Evolutionary conservation across 1,140 invertebrate genomes (phyloP), one percentile per base, ranked within the genome.

Genomic region (Calephelis nemesis): DNA sequence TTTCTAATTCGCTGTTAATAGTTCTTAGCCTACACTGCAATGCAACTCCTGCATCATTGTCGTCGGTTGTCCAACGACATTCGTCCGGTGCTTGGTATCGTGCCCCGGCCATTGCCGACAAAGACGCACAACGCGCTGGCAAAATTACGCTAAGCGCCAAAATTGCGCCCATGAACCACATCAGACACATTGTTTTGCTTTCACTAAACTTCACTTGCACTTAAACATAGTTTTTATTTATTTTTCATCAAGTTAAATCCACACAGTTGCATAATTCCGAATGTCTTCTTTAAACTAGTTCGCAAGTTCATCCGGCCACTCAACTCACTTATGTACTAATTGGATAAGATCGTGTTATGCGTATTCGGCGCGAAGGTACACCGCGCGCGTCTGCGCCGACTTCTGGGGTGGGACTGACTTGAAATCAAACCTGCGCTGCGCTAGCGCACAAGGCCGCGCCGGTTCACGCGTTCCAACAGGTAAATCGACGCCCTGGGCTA

Each of bases 1-100:
- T 96, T 92, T 97, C 96, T 80, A 97, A 92, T 91, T 97, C 96
- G 83, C 96, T 97, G 90, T 97, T 97, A 91, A 97, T 97, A 71
- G 96, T 97, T 58, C 95, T 93, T 66, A 98, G 87, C 70, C 95
- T 93, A 79, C 97, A 98, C 68, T 96, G 94, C 66, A 97, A 92
- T 1, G 96, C 95, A 4, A 97, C 96, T 77, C 94, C 95, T 60
- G 94, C 93, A 72, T 92, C 93, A 65, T 92, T 92, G 68, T 92
- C 92, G 70, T 94, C 93, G 68, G 94, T 93, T 45, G 95, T 93
- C 96, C 96, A 97, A 77, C 96, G 95, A 92, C 96, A 97, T 84
- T 97, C 96, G 87, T 97, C 96, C 50, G 96, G 96, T 65, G 96
- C 96, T 83, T 97, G 96, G 85, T 97, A 97, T 60, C 87, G 87